Base-by-base conservation (phyloP, 1,140 invertebrate species). In the Macrosteles quadrilineatus region DNA sequence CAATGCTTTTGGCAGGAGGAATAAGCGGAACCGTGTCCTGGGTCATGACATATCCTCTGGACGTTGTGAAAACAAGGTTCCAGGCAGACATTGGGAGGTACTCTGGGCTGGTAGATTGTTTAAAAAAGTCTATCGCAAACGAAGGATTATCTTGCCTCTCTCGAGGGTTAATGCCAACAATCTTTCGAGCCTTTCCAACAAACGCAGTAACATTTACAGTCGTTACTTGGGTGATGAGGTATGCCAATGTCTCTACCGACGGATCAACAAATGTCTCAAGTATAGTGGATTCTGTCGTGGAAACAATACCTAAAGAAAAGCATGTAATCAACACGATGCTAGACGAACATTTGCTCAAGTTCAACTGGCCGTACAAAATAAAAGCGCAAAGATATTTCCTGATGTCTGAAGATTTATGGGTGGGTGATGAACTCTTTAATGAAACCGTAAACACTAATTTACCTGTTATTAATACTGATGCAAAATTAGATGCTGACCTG, bases 131-230 rank as follows among this genome's bases (percentile, higher is more conserved):
- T 30, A 81, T 91, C 29, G 79, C 78, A 27, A 76, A 79, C 0
- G 93, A 95, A 76, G 93, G 94, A 0, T 83, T 85, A 68, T 71
- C 74, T 0, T 90, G 88, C 69, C 83, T 96, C 68, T 83, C 85
- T 23, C 81, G 89, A 12, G 94, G 94, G 0, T 76, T 96, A 0
- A 86, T 83, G 12, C 91, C 93, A 0, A 91, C 93, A 0, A 78
- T 93, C 17, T 78, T 96, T 32, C 84, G 95, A 47, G 93, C 95
- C 0, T 97, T 97, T 80, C 93, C 95, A 0, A 91, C 91, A n/a
- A 98, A 97, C 76, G 95, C 94, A 0, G 92, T 91, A 1, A 95
- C 92, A 32, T 97, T 97, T 77, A 85, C 90, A 1, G 91, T 93
- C 2, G 93, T 97, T 17, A 89, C 89, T 2, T 94, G 91, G 89